Base-by-base conservation (phyloP, 2,797 vertebrate genomes). In the Lepilemur septentrionalis region DNA sequence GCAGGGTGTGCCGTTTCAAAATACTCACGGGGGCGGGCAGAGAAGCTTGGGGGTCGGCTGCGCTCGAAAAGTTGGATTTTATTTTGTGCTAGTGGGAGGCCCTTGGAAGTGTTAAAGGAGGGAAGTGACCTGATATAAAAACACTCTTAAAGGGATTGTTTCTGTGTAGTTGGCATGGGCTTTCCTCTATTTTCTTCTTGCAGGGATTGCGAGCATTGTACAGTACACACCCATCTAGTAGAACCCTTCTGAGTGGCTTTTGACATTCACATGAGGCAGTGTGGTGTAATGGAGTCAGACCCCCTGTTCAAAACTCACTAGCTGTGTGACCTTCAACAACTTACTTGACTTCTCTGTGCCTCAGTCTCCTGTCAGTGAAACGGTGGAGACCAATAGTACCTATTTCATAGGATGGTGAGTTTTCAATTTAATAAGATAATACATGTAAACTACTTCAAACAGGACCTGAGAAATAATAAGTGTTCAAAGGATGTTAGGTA, bases 201-300 rank as follows among this genome's bases (percentile, higher is more conserved):
- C n/a, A 0, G 9, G 83, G 55, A 55, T 41, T 0, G 0, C 46
- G n/a, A 20, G 46, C 28, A 55, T 57, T 35, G 0, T 41, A 46
- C n/a, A 13, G 41, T 43, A 10, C 2, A 28, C 3, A 18, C 52
- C n/a, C 65, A 35, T 75, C 61, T 22, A 0, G 4, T 15, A 17
- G 59, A 89, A 28, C 63, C 35, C 65, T 79, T 61, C 70, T 28
- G 46, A 59, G 43, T 55, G 6, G 52, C 23, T 15, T 79, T 55
- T 55, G 72, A 57, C 11, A 7, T n/a, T 50, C 30, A 28, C 1
- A 32, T 2, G 2, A 9, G 4, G 7, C 18, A 0, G 4, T n/a
- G 5, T 57, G 59, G 30, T 43, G 6, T 5, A 7, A 10, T 25
- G 35, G 13, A 57, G 41, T 61, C 61, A 30, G 25, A 69, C 30